Base-by-base conservation (phyloP, 2,888 invertebrate genomes). In the Cybosia mesomella region DNA sequence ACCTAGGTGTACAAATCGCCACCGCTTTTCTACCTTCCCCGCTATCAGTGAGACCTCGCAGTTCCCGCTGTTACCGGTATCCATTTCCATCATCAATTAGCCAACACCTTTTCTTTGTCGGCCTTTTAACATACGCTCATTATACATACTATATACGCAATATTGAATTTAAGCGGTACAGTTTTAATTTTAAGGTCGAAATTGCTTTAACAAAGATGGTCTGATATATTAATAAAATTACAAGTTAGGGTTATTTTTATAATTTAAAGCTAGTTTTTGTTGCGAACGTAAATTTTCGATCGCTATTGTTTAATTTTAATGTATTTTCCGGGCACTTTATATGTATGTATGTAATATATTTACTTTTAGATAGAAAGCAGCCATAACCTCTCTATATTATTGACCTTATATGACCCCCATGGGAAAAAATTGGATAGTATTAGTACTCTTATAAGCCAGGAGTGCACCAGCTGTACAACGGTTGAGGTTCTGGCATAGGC, bases 51-150 rank as follows among this genome's bases (percentile, higher is more conserved):
- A 5, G 39, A 58, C 84, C 83, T 8, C 71, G n/a, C 73, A 75
- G 67, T 36, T 59, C 68, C 76, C 81, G 79, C 69, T 75, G 79
- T 72, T 70, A 67, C 73, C 72, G 79, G 81, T 81, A 81, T 76
- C 83, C 86, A 88, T 91, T 89, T 89, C 88, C 86, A 82, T 77
- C 87, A 85, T 91, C 91, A 91, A 92, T 91, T 92, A 91, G 89
- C 85, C 88, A 85, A 87, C 91, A 91, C 91, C 91, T 91, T 91
- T 91, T 86, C 91, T 87, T 89, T 89, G 90, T 89, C 84, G 85
- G 84, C 81, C 83, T 88, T 87, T 87, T 89, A 89, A 87, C 86
- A 87, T 87, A 85, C 84, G 82, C 84, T 84, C 85, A 89, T 87
- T 87, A 85, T 86, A 81, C 79, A 83, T 81, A 81, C 75, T 74